Base-by-base conservation (phyloP, 2,113 vertebrate species). In the Gila orcuttii region DNA sequence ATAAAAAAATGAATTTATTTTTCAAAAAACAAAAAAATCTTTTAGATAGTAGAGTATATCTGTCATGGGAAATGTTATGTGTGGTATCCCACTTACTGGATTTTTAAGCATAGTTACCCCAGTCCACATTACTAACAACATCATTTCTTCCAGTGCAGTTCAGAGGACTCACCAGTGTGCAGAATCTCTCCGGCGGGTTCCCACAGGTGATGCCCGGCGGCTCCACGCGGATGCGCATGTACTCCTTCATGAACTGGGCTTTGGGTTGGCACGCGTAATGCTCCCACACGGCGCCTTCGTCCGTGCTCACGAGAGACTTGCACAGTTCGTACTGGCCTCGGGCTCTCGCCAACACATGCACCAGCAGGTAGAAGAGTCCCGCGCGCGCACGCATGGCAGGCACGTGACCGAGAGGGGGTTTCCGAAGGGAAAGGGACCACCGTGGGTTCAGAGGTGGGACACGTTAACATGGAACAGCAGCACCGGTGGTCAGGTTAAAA, bases 191-290 rank as follows among this genome's bases (percentile, higher is more conserved):
- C 0, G 97, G 97, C 0, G 98, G 98, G 86, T 97, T 96, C 68
- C 98, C 98, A 1, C 98, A 99, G 0, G 98, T 99, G 93, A 99
- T 97, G 82, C 97, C 97, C 0, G 95, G 90, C 0, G 98, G 98
- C 6, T 99, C 97, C 91, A 99, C 97, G 80, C 95, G 96, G 81
- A 99, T 97, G 0, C 93, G 96, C 93, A 97, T 96, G 2, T 96
- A 95, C 93, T 97, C 96, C 93, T 98, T 99, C 96, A 99, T 96
- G 88, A 95, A 86, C 92, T 94, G 94, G 69, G 95, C 83, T 92
- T 96, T 97, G 86, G 98, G 98, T 90, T 99, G 98, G 90, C 98
- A 99, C 5, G 98, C 98, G 0, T 98, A 98, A 83, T 96, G 97
- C 92, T 99, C 98, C 98, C 98, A 99, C 55, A 97, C 94, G 0